Conservation (phyloP, 1,140 invertebrate genomes). For the Asobara japonica region DNA sequence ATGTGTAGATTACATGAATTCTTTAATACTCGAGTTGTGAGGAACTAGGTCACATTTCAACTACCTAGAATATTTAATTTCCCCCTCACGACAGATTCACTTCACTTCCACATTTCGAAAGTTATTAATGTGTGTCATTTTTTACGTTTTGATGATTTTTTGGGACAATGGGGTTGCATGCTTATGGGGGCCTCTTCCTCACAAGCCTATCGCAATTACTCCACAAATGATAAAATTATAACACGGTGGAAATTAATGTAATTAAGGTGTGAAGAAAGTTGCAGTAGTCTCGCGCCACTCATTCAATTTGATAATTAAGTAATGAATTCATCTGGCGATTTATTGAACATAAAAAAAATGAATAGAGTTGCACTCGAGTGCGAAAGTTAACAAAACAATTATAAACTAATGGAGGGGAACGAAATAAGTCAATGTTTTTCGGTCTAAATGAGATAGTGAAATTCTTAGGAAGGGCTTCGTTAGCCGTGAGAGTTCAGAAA, state of each 20-base stretch:
- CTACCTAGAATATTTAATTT: not conserved
- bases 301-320: not conserved
- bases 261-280: not conserved
- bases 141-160: slow-evolving; percentile 36
- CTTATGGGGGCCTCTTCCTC: not conserved
- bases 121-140: slow-evolving; percentile 28
- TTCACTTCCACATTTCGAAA: not conserved
- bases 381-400: not conserved
- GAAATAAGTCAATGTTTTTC: too few species aligned
- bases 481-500: too few species aligned
- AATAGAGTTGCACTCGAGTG: too few species aligned
- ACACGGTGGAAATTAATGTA: not conserved
- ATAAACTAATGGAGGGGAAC: too few species aligned
- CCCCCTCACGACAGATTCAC: not conserved
- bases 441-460: too few species aligned
- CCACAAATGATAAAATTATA: not conserved
- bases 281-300: not conserved
- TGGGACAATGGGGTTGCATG: slow-evolving; percentile 20
- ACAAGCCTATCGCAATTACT: not conserved
- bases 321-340: not conserved
- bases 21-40: too few species aligned
- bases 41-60: too few species aligned
- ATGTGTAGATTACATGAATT: too few species aligned
- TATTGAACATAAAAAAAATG: not conserved
- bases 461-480: too few species aligned